Conservation (phyloP, 2,888 invertebrate species). For the Mimas tiliae region DNA sequence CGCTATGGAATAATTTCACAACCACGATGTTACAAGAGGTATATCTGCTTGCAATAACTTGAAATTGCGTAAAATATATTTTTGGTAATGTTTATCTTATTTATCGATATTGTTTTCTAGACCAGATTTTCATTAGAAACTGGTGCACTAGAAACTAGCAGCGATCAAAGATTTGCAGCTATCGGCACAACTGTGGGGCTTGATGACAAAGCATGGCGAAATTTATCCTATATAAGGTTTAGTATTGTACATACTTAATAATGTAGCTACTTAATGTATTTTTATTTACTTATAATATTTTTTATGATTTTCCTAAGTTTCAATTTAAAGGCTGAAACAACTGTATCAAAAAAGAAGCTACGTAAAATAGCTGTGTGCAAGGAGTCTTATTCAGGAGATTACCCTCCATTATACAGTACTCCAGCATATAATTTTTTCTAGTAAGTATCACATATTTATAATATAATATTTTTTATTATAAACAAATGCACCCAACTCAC, state of each 20-base stretch:
- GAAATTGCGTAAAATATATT: too few relatives aligned
- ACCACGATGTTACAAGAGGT: slow-evolving; percentile 47
- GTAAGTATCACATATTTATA: slow-evolving; percentile 53
- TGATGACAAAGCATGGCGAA: slow-evolving; percentile 46
- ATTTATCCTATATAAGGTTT: slow-evolving; percentile 32
- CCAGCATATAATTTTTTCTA: slow-evolving; percentile 77
- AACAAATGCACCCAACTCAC: not conserved
- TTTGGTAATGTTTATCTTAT: not conserved
- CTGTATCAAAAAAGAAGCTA: slow-evolving; percentile 10
- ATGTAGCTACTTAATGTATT: too few relatives aligned
- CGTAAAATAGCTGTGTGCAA: slow-evolving; percentile 56
- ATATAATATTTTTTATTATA: not conserved
- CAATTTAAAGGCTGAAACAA: slow-evolving; percentile 1
- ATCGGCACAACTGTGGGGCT: slow-evolving; percentile 43
- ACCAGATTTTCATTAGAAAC: slow-evolving; percentile 36
- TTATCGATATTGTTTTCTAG: slow-evolving; percentile 35
- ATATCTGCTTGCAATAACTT: slow-evolving; percentile 19
- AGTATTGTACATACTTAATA: not conserved
- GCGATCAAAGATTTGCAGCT: not conserved
- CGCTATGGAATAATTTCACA: slow-evolving; percentile 47
- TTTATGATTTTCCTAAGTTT: not conserved
- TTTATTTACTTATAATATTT: not conserved
- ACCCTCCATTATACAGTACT: slow-evolving; percentile 61
- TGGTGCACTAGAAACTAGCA: slow-evolving; percentile 27
- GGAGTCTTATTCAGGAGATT: slow-evolving; percentile 58